phyloP scores from a whole-genome alignment of 2,888 invertebrate species.

The Steromphala cineraria region DNA sequence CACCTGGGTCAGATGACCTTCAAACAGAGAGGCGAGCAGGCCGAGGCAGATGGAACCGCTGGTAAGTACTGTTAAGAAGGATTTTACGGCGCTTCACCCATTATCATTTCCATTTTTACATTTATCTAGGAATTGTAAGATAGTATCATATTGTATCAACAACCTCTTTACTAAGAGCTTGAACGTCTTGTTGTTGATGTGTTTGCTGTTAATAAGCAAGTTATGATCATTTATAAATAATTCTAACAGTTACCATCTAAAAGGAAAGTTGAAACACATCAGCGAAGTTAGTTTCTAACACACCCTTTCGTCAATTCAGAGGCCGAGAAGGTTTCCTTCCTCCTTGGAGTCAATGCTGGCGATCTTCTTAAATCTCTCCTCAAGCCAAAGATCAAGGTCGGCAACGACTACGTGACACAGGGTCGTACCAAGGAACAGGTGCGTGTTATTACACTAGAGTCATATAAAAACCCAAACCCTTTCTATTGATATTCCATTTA shows the following conservation, averaged over 20 bases:
- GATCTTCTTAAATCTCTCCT: constrained; percentile 86
- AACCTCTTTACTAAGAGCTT: too few species aligned
- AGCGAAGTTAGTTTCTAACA: too few species aligned
- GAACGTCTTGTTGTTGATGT: background rate
- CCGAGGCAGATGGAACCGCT: constrained; percentile 74
- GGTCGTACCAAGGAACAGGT: constrained; percentile 93
- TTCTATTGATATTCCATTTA: too few species aligned
- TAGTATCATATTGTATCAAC: too few species aligned
- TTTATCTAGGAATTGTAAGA: too few species aligned
- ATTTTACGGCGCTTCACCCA: too few species aligned
- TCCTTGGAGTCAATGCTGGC: constrained; percentile 90
- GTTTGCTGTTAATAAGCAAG: too few species aligned
- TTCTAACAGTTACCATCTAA: too few species aligned
- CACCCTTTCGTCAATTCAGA: constrained; percentile 71
- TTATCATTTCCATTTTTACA: too few species aligned
- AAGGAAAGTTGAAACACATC: too few species aligned
- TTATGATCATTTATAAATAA: too few species aligned
- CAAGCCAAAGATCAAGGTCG: constrained; percentile 96
- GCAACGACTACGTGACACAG: constrained; percentile 99
- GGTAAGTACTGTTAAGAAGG: background rate
- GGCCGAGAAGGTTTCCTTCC: constrained; percentile 94
- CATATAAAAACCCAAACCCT: too few species aligned
- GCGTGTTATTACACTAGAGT: background rate
- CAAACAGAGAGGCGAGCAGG: constrained; percentile 99
- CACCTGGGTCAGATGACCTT: constrained; percentile 99